Conservation (phyloP, 2,797 vertebrate species). For the Tachyglossus aculeatus region DNA sequence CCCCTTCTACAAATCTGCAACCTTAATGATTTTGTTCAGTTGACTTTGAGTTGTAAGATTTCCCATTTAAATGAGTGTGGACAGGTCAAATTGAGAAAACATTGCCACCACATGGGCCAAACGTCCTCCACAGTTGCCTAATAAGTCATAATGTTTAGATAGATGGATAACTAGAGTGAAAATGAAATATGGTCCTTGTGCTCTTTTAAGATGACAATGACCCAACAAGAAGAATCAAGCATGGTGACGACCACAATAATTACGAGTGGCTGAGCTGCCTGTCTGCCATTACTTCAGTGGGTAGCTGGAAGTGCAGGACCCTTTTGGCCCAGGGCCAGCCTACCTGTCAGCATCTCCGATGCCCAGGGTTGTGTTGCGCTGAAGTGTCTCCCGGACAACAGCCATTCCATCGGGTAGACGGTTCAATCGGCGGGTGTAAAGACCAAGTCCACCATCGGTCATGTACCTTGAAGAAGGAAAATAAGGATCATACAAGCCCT, state of each 20-base stretch:
- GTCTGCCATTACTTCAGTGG: no score
- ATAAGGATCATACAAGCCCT: not conserved
- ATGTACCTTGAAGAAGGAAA: constrained; percentile 82
- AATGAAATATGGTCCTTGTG: not conserved
- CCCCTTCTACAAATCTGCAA: not conserved
- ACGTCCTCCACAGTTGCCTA: not conserved
- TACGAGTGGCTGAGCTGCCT: not conserved
- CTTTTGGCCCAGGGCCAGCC: constrained; percentile 2
- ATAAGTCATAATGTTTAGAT: constrained; percentile 31
- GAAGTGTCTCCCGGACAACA: constrained; percentile 88
- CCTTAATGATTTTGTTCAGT: no score
- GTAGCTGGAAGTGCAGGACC: not conserved
- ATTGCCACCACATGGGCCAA: no score
- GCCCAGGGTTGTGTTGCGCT: constrained; percentile 83
- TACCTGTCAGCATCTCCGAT: constrained; percentile 96
- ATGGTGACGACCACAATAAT: not conserved
- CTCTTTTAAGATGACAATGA: not conserved
- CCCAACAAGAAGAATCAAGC: not conserved
- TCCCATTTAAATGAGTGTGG: no score
- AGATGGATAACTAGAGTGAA: constrained; percentile 22
- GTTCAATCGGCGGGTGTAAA: constrained; percentile 91
- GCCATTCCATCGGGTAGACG: constrained; percentile 91
- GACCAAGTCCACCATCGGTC: constrained; percentile 93
- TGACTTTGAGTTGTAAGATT: no score
- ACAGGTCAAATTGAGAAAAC: no score